Conservation (phyloP, 1,140 invertebrate species). For the Yoshiicerus persimilis region DNA sequence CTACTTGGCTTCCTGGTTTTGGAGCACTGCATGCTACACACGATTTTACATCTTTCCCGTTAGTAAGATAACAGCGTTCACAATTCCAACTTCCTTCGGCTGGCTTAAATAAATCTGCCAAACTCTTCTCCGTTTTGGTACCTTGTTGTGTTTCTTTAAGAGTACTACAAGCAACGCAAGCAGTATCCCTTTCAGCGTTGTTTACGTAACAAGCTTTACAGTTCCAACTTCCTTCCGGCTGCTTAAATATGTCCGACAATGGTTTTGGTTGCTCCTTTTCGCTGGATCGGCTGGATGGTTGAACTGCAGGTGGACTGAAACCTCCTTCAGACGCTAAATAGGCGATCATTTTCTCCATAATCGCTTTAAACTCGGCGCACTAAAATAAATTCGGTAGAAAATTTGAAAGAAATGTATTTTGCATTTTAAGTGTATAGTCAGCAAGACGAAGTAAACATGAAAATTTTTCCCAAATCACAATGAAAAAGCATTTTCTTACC, state of each 20-base stretch:
- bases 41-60: slow-evolving; percentile 59
- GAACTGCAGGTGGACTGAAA: background rate
- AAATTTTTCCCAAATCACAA: background rate
- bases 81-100: slow-evolving; percentile 79
- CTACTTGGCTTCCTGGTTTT: slow-evolving; percentile 54
- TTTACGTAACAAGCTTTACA: slow-evolving; percentile 75
- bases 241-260: slow-evolving; percentile 63
- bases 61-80: slow-evolving; percentile 71
- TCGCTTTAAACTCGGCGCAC: background rate
- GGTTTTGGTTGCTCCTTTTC: background rate
- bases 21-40: slow-evolving; percentile 68
- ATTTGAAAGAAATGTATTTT: background rate
- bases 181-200: slow-evolving; percentile 62
- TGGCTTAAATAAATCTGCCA: slow-evolving; percentile 64
- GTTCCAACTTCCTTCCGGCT: slow-evolving; percentile 73
- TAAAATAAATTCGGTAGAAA: background rate
- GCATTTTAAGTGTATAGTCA: background rate
- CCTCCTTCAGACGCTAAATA: background rate
- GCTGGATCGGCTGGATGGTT: no score
- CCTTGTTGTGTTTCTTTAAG: slow-evolving; percentile 48
- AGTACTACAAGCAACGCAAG: slow-evolving; percentile 70
- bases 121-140: no score
- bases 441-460: background rate
- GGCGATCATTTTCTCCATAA: background rate
- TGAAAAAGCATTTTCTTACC: background rate